phyloP scores from a whole-genome alignment of 2,888 invertebrate species.

The Galerucella pusilla region DNA sequence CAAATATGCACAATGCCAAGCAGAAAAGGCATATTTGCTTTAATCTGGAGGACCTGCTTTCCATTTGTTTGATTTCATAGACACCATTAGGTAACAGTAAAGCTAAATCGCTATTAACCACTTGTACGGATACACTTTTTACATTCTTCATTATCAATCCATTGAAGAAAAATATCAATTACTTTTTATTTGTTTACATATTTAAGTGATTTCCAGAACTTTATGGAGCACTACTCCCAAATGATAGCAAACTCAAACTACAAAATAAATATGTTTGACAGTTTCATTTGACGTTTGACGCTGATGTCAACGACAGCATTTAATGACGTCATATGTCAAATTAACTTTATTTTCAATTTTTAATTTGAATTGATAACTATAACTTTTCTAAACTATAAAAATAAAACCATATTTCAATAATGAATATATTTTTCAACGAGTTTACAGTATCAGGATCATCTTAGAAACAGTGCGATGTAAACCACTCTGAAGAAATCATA shows the following conservation, averaged over 20 bases:
- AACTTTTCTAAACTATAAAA: too few species aligned
- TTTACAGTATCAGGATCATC: too few species aligned
- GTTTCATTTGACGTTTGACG: background rate
- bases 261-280: background rate
- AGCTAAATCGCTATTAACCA: constrained; percentile 83
- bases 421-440: too few species aligned
- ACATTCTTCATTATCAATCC: constrained; percentile 64
- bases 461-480: background rate
- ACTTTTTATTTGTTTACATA: constrained; percentile 32
- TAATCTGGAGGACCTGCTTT: constrained; percentile 81
- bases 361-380: background rate
- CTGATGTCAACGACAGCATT: too few species aligned
- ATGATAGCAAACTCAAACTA: background rate
- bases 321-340: background rate
- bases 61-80: constrained; percentile 87
- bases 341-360: background rate
- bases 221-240: background rate
- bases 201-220: background rate
- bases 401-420: too few species aligned
- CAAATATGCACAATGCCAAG: constrained; percentile 83
- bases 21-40: constrained; percentile 85
- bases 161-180: constrained; percentile 36
- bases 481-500: background rate
- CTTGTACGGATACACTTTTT: constrained; percentile 81
- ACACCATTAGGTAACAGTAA: constrained; percentile 81